Conservation (phyloP, 2,113 vertebrate species). For the Origma solitaria region DNA sequence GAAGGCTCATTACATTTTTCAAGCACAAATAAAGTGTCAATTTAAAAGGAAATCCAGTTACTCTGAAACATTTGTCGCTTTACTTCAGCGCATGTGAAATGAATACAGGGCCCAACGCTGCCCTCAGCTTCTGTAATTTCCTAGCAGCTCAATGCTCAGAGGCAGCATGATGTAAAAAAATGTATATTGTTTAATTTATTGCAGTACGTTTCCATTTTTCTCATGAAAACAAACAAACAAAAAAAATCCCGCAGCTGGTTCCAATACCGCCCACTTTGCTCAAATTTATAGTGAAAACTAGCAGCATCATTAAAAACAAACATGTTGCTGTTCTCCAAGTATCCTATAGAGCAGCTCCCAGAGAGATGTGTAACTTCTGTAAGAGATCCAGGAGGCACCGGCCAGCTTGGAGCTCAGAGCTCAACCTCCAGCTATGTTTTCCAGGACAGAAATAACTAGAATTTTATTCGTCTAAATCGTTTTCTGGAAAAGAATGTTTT, state of each 20-base stretch:
- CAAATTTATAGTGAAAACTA: slow-evolving; percentile 60
- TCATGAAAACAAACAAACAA: slow-evolving; percentile 56
- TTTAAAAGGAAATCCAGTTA: slow-evolving; percentile 56
- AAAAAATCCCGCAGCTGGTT: slow-evolving; percentile 27
- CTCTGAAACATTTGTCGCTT: slow-evolving; percentile 46
- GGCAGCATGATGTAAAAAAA: background rate
- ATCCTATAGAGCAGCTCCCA: slow-evolving; percentile 21
- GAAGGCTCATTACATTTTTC: slow-evolving; percentile 19
- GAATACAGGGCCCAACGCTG: background rate
- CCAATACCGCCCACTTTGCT: slow-evolving; percentile 51
- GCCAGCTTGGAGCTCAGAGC: background rate
- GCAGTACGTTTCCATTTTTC: slow-evolving; percentile 45
- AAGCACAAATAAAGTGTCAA: slow-evolving; percentile 54
- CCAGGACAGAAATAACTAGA: slow-evolving; percentile 26
- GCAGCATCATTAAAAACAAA: slow-evolving; percentile 62
- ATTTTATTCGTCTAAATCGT: slow-evolving; percentile 9
- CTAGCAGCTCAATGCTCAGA: background rate
- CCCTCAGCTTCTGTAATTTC: slow-evolving; percentile 51
- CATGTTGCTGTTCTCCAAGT: slow-evolving; percentile 33
- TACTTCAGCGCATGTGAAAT: slow-evolving; percentile 31
- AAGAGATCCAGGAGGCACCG: background rate
- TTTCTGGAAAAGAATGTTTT: slow-evolving; percentile 6
- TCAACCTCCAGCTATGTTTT: slow-evolving; percentile 26
- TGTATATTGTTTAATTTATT: slow-evolving; percentile 47
- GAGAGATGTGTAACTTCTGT: slow-evolving; percentile 18